phyloP scores from a whole-genome alignment of 1,140 invertebrate genomes.

The Heliconius eleuchia region DNA sequence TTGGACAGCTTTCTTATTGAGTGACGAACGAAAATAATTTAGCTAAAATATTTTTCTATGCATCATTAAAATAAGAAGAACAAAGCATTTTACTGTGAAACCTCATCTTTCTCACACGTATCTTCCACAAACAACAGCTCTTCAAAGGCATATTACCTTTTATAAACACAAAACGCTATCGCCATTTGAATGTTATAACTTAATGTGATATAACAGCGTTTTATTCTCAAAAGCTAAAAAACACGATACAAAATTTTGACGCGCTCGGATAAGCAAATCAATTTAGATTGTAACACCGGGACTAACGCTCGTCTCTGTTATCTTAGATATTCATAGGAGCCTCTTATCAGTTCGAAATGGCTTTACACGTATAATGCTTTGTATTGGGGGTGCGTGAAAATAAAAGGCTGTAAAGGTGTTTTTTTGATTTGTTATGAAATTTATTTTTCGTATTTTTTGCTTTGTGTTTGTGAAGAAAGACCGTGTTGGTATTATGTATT shows the following conservation, averaged over 20 bases:
- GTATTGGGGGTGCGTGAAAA: background rate
- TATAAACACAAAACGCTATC: no score
- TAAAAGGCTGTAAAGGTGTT: background rate
- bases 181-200: background rate
- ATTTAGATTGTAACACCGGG: conserved; percentile 27
- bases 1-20: no score
- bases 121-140: no score
- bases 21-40: no score
- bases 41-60: no score
- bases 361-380: background rate
- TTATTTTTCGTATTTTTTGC: no score
- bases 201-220: background rate
- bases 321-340: conserved; percentile 28
- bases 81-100: no score
- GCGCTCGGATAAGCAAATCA: conserved; percentile 17
- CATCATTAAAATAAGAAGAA: no score
- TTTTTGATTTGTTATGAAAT: background rate
- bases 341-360: conserved; percentile 15
- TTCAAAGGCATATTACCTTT: no score
- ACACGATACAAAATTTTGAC: conserved; percentile 6
- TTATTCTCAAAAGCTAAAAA: conserved; percentile 13
- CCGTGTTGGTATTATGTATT: no score
- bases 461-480: no score
- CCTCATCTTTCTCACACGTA: no score
- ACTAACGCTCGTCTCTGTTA: conserved; percentile 2